Conservation (phyloP, 2,113 vertebrate genomes). For the Pituophis catenifer region DNA sequence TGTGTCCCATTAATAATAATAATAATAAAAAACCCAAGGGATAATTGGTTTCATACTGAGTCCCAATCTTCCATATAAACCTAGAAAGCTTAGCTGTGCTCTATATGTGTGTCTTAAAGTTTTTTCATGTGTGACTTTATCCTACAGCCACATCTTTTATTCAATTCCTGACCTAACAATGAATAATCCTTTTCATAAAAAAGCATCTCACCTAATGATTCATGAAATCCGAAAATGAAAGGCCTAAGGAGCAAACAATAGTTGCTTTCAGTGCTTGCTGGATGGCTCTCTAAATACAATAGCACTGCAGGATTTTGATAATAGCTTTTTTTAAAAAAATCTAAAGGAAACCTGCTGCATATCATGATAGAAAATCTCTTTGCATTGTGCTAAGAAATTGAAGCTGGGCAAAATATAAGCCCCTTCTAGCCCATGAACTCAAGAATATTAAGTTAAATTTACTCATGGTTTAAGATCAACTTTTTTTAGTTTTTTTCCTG, state of each 20-base stretch:
- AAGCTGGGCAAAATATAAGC: slow-evolving; percentile 52
- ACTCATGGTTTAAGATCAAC: slow-evolving; percentile 39
- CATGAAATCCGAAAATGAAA: slow-evolving; percentile 32
- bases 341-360: slow-evolving; percentile 54
- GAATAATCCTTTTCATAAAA: background rate
- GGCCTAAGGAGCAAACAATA: slow-evolving; percentile 37
- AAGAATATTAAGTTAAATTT: slow-evolving; percentile 34
- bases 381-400: slow-evolving; percentile 44
- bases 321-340: slow-evolving; percentile 40
- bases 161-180: background rate
- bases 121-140: background rate
- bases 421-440: slow-evolving; percentile 35
- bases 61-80: background rate
- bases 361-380: slow-evolving; percentile 37
- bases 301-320: slow-evolving; percentile 51
- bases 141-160: background rate
- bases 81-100: background rate
- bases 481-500: slow-evolving; percentile 35
- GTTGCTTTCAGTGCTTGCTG: slow-evolving; percentile 48
- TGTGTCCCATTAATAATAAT: slow-evolving; percentile 1
- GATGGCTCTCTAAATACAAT: slow-evolving; percentile 38
- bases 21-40: background rate
- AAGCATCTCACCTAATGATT: slow-evolving; percentile 5
- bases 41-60: slow-evolving; percentile 5
- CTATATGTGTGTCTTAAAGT: no score